Evolutionary conservation across 2,888 invertebrate species (phyloP), one percentile per base, ranked within the genome.

Genomic region (Chalcis sispes): DNA sequence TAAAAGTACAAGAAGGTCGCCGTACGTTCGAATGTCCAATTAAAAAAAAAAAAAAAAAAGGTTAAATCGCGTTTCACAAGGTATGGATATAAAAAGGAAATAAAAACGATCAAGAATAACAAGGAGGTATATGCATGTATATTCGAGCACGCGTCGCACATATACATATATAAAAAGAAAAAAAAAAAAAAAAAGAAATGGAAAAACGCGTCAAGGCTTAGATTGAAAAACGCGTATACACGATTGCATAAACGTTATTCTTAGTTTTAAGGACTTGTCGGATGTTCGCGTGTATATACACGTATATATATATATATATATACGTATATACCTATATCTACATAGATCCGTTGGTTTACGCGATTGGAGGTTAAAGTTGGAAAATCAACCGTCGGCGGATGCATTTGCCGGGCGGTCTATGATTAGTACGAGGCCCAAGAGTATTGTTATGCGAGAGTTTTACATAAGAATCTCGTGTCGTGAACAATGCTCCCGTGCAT

Each of bases 401-500:
- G 81, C 79, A 76, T 79, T 79, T 77, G 77, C 77, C 77, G 78
- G 74, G 69, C 74, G 66, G 64, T 69, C 78, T 83, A 80, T 84
- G 80, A 85, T 84, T 85, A 84, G 80, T 80, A 81, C 79, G 80
- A 27, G 72, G 15, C 40, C 23, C 13, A 13, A 13, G 42, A 42
- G 81, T 81, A 84, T 84, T 83, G 83, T 85, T 83, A 80, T 77
- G 42, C 32, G 46, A 81, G 76, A 72, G 79, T 81, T 85, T 86
- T 86, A 85, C 83, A 85, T 86, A 86, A 86, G 83, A 83, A 83
- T 82, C 81, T 80, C 81, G 81, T 82, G 82, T 80, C 77, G 79
- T 77, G 81, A 83, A 83, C 83, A 82, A 83, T 84, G 80, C 80
- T 73, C 77, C 77, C 79, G 40, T 70, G 76, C 77, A 7, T n/a